Percentiles rank a stretch among this genome's conserved stretches.
Conservation (phyloP, 2,888 invertebrate genomes). For the Choristoneura rosaceana region DNA sequence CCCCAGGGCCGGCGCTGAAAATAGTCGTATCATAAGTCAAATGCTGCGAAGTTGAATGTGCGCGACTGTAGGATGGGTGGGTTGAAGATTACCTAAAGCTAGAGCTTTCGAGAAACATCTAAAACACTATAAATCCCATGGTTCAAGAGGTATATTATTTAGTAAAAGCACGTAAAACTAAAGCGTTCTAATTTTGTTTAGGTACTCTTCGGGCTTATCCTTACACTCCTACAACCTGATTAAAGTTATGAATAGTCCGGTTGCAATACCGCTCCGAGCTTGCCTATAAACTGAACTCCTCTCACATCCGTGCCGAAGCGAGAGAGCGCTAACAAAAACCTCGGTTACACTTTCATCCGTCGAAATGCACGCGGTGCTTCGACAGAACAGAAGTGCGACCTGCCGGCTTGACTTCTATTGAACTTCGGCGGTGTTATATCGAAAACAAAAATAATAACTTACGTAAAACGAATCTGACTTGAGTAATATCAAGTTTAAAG, state of each 20-base stretch:
- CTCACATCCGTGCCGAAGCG: conserved; percentile 59
- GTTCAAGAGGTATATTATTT: no score
- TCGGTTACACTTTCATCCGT: conserved; percentile 83
- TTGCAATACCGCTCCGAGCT: conserved; percentile 76
- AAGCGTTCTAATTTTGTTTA: neutral
- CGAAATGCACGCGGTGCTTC: conserved; percentile 82
- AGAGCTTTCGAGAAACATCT: no score
- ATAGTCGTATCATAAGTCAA: no score
- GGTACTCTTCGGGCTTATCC: neutral
- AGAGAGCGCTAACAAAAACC: conserved; percentile 83
- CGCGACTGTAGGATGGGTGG: no score
- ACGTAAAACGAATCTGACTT: conserved; percentile 54
- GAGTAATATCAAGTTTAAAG: conserved; percentile 51
- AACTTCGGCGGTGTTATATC: conserved; percentile 67
- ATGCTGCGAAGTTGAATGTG: no score
- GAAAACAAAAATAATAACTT: conserved; percentile 68
- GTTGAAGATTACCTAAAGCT: no score
- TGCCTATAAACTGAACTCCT: conserved; percentile 54
- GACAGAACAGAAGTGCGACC: conserved; percentile 64
- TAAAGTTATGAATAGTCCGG: conserved; percentile 47
- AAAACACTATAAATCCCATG: no score
- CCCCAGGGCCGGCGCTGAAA: no score
- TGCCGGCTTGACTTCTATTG: conserved; percentile 70
- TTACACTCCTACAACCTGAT: neutral
- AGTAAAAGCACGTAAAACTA: neutral